Base-by-base conservation (phyloP, 2,113 vertebrate genomes). In the Ramphastos sulfuratus region DNA sequence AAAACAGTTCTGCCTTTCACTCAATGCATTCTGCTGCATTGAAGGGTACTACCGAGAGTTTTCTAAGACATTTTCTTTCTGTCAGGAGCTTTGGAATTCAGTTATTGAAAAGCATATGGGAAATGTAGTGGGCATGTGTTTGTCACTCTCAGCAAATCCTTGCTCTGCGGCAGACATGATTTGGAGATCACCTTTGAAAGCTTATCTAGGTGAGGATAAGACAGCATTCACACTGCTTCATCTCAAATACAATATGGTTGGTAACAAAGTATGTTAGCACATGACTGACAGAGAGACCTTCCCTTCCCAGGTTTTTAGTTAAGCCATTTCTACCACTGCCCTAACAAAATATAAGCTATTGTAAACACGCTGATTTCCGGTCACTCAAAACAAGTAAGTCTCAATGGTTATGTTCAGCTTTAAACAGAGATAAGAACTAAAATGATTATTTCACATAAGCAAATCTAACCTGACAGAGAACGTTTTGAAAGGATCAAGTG, bases 111-210 rank as follows among this genome's bases (percentile, higher is more conserved):
- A 95, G 92, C 90, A 81, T 5, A 50, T 0, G 18, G 91, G 91
- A 95, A 95, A 95, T 88, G 94, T 10, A 58, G 55, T 30, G 30
- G 75, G 76, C 70, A 92, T 44, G 71, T 95, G 94, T 95, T 96
- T 96, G 96, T 97, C 96, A 91, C 85, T 96, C 87, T 94, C 79
- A 52, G 79, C 93, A 97, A 97, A 97, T 96, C 95, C 91, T 81
- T 46, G 46, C 78, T 95, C 91, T 92, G 76, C 87, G 93, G 91
- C 96, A 96, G 96, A 95, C 91, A 33, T 85, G 95, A 95, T 96
- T 94, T 85, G 85, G 90, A 92, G 94, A 97, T 94, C 97, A 96
- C 95, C 90, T 96, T 93, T 96, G 94, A 96, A 95, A 96, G 94
- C 93, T 95, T 94, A 97, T 96, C 95, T 96, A 73, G 67, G 94